Evolutionary conservation across 2,113 vertebrate species (phyloP).

Genomic region (Holacanthus passer): DNA sequence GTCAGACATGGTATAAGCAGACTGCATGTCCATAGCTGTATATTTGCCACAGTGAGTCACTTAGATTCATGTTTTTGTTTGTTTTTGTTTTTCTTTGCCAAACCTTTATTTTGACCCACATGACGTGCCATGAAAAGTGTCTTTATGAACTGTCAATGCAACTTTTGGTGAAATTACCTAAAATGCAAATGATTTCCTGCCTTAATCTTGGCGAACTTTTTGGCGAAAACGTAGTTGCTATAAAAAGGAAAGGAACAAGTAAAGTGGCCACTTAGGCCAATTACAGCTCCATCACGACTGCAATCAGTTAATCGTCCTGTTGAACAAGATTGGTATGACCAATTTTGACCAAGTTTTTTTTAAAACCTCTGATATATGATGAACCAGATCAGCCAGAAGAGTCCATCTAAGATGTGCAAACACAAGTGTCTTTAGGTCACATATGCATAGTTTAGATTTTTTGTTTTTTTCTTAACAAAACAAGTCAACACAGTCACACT

Average conservation of each 20-base stretch:
- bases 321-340: background rate
- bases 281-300: slow-evolving; percentile 27
- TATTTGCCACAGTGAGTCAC: background rate
- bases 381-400: background rate
- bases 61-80: background rate
- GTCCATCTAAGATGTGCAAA: background rate
- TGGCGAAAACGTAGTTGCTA: background rate
- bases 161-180: background rate
- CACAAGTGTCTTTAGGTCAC: background rate
- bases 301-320: background rate
- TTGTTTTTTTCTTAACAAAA: background rate
- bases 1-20: background rate
- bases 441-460: background rate
- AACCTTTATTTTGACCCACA: background rate
- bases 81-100: background rate
- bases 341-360: background rate
- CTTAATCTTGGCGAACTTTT: background rate
- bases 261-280: slow-evolving; percentile 24
- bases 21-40: background rate
- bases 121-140: background rate
- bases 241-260: slow-evolving; percentile 29
- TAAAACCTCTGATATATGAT: background rate
- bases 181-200: background rate
- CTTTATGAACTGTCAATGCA: background rate
- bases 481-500: background rate